Evolutionary conservation across 37 sponge, comb jelly and placozoan genomes (phyloP), one percentile per base, ranked within the genome.

Genomic region (Geodia barretti): DNA sequence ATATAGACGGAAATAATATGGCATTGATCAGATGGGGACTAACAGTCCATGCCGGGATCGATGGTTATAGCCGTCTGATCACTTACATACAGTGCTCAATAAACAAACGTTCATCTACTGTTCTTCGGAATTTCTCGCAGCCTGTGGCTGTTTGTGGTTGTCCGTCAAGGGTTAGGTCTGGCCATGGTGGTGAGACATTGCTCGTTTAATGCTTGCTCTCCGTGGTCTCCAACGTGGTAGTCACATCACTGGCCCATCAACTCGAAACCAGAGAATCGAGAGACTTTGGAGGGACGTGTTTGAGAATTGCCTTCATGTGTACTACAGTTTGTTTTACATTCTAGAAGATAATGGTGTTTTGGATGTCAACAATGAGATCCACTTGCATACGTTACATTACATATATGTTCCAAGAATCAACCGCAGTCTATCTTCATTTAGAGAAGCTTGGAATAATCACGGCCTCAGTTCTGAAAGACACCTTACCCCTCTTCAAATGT

Each of bases 221-320:
- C 67, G 82, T 21, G 88, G 88, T 5, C 43, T 36, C 0, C n/a
- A 60, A 14, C 31, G 79, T 41, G 76, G 60, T 11, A 72, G 74
- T 33, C 54, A 69, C 60, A 88, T 83, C 32, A 70, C 64, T 33
- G 83, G 88, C 24, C 30, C 39, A 25, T 73, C 75, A 35, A 83
- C 83, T 23, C 84, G 84, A 68, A 88, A 88, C 47, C 84, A 83
- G 47, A 25, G 90, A 25, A 83, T 88, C 7, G 89, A 88, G 71
- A 35, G 89, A 33, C 38, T 88, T 23, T 88, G 89, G 84, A 58
- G 84, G 37, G 89, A 88, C 43, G 71, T 88, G 5, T 80, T 67
- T 43, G 2, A 41, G 1, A 77, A 73, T 40, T 73, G 67, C 17
- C 35, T 54, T 1, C 24, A 25, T 31, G 33, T 78, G 58, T 88